Percentiles rank a stretch among this genome's conserved stretches.
Conservation (phyloP, 1,140 invertebrate species). For the Diploscapter pachys region DNA sequence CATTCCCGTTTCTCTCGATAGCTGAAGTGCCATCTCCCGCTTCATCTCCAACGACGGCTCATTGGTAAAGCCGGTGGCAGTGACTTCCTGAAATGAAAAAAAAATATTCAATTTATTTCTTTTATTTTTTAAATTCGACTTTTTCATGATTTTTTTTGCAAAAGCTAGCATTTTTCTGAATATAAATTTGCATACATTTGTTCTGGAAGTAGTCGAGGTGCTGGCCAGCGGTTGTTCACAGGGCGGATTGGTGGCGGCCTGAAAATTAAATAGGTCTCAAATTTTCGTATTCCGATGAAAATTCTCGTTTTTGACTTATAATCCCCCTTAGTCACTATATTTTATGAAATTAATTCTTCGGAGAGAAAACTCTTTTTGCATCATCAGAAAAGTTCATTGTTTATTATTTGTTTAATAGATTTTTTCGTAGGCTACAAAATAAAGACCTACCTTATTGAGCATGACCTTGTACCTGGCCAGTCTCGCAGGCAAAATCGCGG, state of each 20-base stretch:
- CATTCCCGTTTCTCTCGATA: slow-evolving; percentile 17
- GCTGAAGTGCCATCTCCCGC: neutral
- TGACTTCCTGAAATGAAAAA: neutral
- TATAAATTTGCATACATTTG: slow-evolving; percentile 31
- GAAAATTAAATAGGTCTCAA: no score
- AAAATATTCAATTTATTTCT: neutral
- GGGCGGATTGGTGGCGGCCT: no score
- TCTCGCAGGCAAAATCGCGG: slow-evolving; percentile 8
- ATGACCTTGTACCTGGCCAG: slow-evolving; percentile 32
- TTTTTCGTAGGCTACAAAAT: neutral
- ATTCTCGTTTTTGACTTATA: slow-evolving; percentile 10
- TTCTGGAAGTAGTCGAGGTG: no score
- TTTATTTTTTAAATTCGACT: neutral
- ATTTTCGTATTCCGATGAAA: slow-evolving; percentile 3
- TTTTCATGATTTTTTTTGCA: neutral
- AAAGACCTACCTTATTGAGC: slow-evolving; percentile 29
- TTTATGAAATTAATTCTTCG: neutral
- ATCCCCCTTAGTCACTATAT: neutral
- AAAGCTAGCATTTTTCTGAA: no score
- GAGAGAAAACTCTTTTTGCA: no score
- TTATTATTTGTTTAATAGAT: neutral
- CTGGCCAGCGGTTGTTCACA: no score
- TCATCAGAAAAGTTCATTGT: neutral
- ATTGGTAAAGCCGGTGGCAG: neutral
- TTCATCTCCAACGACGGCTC: no score